Base-by-base conservation (phyloP, 2,113 vertebrate species). In the Perognathus longimembris region DNA sequence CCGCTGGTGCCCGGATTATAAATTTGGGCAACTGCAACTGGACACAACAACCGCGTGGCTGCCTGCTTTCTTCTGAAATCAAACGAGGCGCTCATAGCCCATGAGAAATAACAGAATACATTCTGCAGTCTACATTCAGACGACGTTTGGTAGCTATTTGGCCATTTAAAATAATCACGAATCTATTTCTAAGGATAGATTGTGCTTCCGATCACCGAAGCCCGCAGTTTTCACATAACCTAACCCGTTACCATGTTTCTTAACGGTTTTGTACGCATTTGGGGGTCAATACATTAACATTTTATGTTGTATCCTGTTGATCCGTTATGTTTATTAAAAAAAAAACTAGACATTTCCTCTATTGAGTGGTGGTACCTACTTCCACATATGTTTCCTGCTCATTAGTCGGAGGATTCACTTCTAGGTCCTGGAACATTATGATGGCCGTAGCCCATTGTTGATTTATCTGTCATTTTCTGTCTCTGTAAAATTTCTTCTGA, bases 1-100 rank as follows among this genome's bases (percentile, higher is more conserved):
- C 14, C 74, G 34, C 3, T 74, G 85, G 42, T 34, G 71, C 54
- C 54, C 87, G 91, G 79, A 89, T 90, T 42, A 80, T 69, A 50
- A 42, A 74, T 50, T n/a, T 59, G 57, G 38, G 45, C 85, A 67
- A 38, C 20, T 34, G 45, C 69, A 32, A 10, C 1, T 38, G 45
- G 69, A 32, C 42, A 30, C 14, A 42, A 36, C 28, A 26, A 24
- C 5, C 18, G 22, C 15, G 17, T 7, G 18, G 17, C 32, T 7
- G 9, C 50, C 32, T 83, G 38, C 1, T 59, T 61, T 45, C 30
- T 3, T n/a, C 64, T n/a, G 45, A n/a, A 21, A 0, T 30, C 14
- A 34, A 63, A 45, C 5, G 7, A 18, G 67, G 30, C 57, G n/a
- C 10, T n/a, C n/a, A 4, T 26, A 30, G 17, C 70, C 64, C 36